Percentiles rank a stretch among this genome's conserved stretches.
These are phyloP conservation scores for Pyrgus malvae DNA, from an alignment of 2,888 invertebrate species.

Conservation along the genomic window DNA sequence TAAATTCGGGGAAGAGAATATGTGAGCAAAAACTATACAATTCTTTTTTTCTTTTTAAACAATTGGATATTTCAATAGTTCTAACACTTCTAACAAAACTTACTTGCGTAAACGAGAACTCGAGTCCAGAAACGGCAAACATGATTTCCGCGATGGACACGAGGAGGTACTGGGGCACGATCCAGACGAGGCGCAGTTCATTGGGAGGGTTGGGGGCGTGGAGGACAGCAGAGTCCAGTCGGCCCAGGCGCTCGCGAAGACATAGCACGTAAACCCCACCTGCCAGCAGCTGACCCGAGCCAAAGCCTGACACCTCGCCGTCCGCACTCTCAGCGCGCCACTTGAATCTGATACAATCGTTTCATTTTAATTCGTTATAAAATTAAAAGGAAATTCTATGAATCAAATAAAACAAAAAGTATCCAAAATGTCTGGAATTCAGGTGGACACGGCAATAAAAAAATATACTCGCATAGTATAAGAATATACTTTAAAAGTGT, in stretches of 20 bases:
- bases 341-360: conserved; percentile 40
- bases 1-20: too few relatives aligned
- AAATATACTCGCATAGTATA: too few relatives aligned
- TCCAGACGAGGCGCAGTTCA: conserved; percentile 86
- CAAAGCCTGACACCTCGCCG: conserved; percentile 57
- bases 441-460: too few relatives aligned
- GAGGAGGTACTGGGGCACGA: conserved; percentile 90
- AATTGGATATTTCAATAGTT: too few relatives aligned
- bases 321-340: conserved; percentile 63
- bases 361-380: neutral
- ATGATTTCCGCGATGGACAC: conserved; percentile 91
- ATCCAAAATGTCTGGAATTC: too few relatives aligned
- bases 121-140: conserved; percentile 91
- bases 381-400: too few relatives aligned
- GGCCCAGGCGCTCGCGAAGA: conserved; percentile 74
- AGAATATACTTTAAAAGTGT: too few relatives aligned
- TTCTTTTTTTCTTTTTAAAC: too few relatives aligned
- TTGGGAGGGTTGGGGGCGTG: conserved; percentile 85
- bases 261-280: conserved; percentile 82
- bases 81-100: neutral
- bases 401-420: too few relatives aligned
- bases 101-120: conserved; percentile 91
- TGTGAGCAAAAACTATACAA: too few relatives aligned
- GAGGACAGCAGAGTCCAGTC: conserved; percentile 78
- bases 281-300: conserved; percentile 56